Percentiles rank a stretch among this genome's conserved stretches.
phyloP scores from a whole-genome alignment of 2,113 vertebrate genomes.

The Donacobius atricapilla region DNA sequence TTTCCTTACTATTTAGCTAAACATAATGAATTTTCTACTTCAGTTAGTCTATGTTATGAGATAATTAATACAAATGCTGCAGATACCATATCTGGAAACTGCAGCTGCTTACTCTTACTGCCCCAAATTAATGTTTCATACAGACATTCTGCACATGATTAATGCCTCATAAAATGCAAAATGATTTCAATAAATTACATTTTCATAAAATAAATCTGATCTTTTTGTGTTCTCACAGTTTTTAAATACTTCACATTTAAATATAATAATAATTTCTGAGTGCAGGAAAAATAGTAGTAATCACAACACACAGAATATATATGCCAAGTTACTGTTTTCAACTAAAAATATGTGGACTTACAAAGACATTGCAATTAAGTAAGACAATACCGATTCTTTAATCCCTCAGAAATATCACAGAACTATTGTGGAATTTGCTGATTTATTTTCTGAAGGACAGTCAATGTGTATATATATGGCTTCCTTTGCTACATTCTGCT shows the following conservation, averaged over 20 bases:
- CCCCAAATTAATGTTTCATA: conserved; percentile 71
- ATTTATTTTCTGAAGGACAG: not conserved
- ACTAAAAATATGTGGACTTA: not conserved
- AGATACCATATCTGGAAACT: conserved; percentile 56
- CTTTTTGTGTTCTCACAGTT: not conserved
- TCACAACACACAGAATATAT: not conserved
- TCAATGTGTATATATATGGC: not conserved
- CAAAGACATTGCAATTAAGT: not conserved
- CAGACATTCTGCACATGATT: conserved; percentile 52
- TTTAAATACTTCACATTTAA: not conserved
- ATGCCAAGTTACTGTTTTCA: not conserved
- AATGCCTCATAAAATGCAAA: conserved; percentile 67
- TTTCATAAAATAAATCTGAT: conserved; percentile 55
- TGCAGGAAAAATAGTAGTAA: not conserved
- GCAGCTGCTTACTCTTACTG: conserved; percentile 64
- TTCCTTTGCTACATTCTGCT: not conserved
- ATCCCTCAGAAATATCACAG: not conserved
- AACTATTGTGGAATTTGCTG: not conserved
- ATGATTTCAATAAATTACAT: conserved; percentile 58
- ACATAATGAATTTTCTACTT: conserved; percentile 70
- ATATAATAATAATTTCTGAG: not conserved
- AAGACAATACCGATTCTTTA: not conserved
- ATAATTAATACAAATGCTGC: conserved; percentile 72
- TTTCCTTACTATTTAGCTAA: conserved; percentile 57
- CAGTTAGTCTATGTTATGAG: conserved; percentile 47